These are phyloP conservation scores for Drosophila truncata DNA, from an alignment of 1,140 invertebrate species.

Conservation along the genomic window DNA sequence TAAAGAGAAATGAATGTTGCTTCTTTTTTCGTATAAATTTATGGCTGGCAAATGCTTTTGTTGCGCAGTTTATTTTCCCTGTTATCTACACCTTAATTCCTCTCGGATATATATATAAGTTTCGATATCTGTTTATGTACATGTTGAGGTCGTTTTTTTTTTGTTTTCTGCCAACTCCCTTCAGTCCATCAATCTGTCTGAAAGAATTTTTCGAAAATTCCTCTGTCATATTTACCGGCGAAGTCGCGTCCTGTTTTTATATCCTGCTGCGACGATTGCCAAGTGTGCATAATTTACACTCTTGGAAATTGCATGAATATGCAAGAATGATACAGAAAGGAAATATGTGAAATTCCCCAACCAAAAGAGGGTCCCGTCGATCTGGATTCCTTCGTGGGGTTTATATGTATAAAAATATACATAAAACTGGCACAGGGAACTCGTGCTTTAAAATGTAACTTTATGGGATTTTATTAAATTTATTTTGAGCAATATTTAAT, in stretches of 20 bases:
- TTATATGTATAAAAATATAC: neutral
- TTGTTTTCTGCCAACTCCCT: neutral
- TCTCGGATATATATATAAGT: slow-evolving; percentile 4
- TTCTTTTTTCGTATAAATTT: slow-evolving; percentile 4
- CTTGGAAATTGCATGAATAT: slow-evolving; percentile 80
- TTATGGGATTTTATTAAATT: neutral
- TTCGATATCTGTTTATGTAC: slow-evolving; percentile 24
- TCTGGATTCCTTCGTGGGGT: slow-evolving; percentile 8
- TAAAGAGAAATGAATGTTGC: slow-evolving; percentile 22
- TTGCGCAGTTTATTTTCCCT: slow-evolving; percentile 10
- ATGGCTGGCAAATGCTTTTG: slow-evolving; percentile 5
- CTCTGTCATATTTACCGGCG: slow-evolving; percentile 38
- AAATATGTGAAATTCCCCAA: slow-evolving; percentile 35
- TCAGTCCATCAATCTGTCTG: slow-evolving; percentile 46
- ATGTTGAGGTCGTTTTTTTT: neutral
- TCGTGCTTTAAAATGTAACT: neutral
- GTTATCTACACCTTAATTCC: slow-evolving; percentile 39
- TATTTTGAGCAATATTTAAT: neutral
- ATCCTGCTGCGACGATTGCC: slow-evolving; percentile 72
- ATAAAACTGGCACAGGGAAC: neutral
- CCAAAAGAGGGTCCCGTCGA: neutral
- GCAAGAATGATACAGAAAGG: slow-evolving; percentile 51
- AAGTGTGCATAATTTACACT: slow-evolving; percentile 82
- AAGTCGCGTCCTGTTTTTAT: slow-evolving; percentile 28
- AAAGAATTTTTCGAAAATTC: slow-evolving; percentile 41